Evolutionary conservation across 2,888 invertebrate genomes (phyloP), one percentile per base, ranked within the genome.

Genomic region (Rhodophaea formosa): DNA sequence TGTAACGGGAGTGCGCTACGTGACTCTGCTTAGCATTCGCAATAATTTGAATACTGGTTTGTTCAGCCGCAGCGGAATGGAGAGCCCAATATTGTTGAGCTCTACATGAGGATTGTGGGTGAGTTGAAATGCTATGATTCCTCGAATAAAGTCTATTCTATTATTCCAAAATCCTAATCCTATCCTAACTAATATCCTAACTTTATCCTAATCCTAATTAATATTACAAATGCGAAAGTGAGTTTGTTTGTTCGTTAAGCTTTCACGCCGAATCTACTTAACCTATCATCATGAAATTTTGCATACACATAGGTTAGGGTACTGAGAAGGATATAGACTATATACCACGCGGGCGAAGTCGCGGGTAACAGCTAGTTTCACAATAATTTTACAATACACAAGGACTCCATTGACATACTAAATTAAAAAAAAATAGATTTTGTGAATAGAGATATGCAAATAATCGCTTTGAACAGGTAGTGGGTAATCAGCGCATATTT

Each of bases 401-500:
- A n/a, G 39, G 5, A 12, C 0, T 1, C 0, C 7, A 7, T 0
- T 5, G 5, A 23, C 23, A 23, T 12, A 12, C 8, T 1, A 39
- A 39, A 39, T 39, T 39, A 2, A 39, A 35, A 35, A 35, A 35
- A 10, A 35, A 35, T 1, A 35, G 10, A 39, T 32, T 32, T 5
- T 3, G 39, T 2, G 39, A 39, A 39, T n/a, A 5, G 39, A 39
- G 39, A 39, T 39, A 39, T 2, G 45, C 2, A 45, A 51, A 51
- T 32, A 42, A 53, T 43, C 8, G 10, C 53, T 53, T 64, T 65
- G 66, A 71, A 71, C 69, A 71, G 63, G 57, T 60, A 65, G 57
- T 66, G 63, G 71, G 69, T 73, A 79, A 80, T 74, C 73, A 72
- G 66, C 64, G 74, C 79, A 77, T 79, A 77, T 77, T 78, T 73